Base-by-base conservation (phyloP, 2,888 invertebrate species). In the Oxytorus armatus region DNA sequence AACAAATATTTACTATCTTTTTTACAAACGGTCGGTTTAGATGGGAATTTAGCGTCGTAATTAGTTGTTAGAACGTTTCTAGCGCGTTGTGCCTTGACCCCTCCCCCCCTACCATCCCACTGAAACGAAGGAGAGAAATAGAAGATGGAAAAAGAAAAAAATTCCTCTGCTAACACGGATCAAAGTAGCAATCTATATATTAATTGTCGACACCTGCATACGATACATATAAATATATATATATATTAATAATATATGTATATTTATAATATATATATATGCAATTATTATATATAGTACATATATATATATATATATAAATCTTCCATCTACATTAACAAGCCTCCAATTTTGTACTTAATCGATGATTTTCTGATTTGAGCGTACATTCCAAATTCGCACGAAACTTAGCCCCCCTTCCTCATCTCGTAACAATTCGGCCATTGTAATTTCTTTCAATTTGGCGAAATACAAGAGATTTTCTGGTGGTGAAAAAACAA, bases 11-110 rank as follows among this genome's bases (percentile, higher is more conserved):
- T 73, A 69, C 68, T 80, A 80, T 77, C 73, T 80, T 80, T 80
- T 80, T 77, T 80, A 80, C 77, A 73, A n/a, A 72, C 57, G 73
- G 44, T 74, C 78, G 42, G 53, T 74, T 44, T 74, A 57, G 44
- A 80, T 55, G 77, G 73, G 73, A 69, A 77, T 77, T 74, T 78
- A 69, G 77, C 73, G 49, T 77, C 57, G 72, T 76, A 80, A 77
- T 76, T 76, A 77, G 77, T 83, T 80, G 59, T 73, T 76, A 82
- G 72, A 81, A 83, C 78, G 82, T 69, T 84, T 78, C 80, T 53
- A 86, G 85, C 79, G 83, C 82, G 81, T 86, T 84, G 87, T 87
- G 87, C 87, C 87, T 87, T 86, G 84, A 5, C 86, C 84, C 84
- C 84, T 82, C 68, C 82, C 59, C 11, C 57, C 51, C 11, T 4